A percentile compares a stretch with the other conserved stretches of the same genome.
phyloP scores from a whole-genome alignment of 1,140 invertebrate species.

The Leptinotarsa undecemlineata region DNA sequence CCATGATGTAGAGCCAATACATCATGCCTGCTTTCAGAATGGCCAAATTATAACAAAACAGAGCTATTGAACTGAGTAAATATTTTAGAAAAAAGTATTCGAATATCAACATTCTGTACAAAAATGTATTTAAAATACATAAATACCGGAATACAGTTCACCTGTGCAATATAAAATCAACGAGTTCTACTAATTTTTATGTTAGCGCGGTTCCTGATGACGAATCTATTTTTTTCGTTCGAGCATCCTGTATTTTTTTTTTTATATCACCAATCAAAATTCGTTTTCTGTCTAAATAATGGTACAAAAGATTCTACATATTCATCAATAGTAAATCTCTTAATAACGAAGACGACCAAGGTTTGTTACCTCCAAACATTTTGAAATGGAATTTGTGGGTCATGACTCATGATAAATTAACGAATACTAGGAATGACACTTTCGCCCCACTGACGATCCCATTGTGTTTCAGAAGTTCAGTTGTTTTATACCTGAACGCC shows the following conservation, averaged over 20 bases:
- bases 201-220: not conserved
- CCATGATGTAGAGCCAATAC: too few relatives aligned
- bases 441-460: constrained; percentile 1
- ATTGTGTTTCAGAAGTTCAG: constrained; percentile 12
- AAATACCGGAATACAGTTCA: not conserved
- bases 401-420: constrained; percentile 22
- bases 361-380: constrained; percentile 9
- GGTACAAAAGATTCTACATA: too few relatives aligned
- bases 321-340: too few relatives aligned
- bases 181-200: not conserved
- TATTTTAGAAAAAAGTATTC: too few relatives aligned
- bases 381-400: constrained; percentile 11
- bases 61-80: too few relatives aligned
- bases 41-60: too few relatives aligned
- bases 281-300: too few relatives aligned
- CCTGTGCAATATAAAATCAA: not conserved
- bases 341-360: not conserved
- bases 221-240: not conserved
- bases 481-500: constrained; percentile 13
- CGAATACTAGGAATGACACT: constrained; percentile 19
- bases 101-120: too few relatives aligned
- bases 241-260: not conserved
- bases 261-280: too few relatives aligned
- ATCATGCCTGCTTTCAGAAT: too few relatives aligned
- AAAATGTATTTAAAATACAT: too few relatives aligned